phyloP scores from a whole-genome alignment of 2,113 vertebrate species.

The Odobenus rosmarus region DNA sequence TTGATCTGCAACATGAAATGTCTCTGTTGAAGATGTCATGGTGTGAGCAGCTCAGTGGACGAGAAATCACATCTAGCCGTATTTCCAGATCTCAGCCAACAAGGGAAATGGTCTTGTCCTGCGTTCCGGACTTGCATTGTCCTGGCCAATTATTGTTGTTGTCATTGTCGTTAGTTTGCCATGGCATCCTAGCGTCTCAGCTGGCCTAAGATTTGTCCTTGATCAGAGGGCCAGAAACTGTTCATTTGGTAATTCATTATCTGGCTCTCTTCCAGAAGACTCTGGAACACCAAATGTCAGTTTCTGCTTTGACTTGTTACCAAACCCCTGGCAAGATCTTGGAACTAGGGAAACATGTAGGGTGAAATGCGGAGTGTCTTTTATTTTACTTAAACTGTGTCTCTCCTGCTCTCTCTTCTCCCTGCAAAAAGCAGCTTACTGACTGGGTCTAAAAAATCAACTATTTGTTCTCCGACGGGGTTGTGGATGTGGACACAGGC shows the following conservation, averaged over 20 bases:
- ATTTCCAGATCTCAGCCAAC: background rate
- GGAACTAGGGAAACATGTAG: background rate
- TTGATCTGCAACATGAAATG: background rate
- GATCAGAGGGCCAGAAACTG: conserved; percentile 16
- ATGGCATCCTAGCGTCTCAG: conserved; percentile 4
- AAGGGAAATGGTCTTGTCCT: background rate
- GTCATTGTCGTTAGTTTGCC: background rate
- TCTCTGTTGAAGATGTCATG: background rate
- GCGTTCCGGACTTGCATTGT: background rate
- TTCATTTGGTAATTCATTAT: conserved; percentile 49
- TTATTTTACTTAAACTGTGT: background rate
- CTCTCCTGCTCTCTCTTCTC: background rate
- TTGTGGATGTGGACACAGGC: background rate
- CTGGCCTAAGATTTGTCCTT: background rate
- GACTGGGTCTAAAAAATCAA: conserved; percentile 23
- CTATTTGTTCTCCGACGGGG: background rate
- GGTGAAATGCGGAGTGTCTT: background rate
- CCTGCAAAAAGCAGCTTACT: conserved; percentile 3
- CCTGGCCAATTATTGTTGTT: background rate
- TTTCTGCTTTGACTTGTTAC: conserved; percentile 51
- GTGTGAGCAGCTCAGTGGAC: background rate
- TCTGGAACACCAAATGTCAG: conserved; percentile 25
- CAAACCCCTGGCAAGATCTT: background rate
- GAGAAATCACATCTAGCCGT: background rate
- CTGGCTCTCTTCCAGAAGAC: conserved; percentile 41